Evolutionary conservation across 2,888 invertebrate genomes (phyloP), one percentile per base, ranked within the genome.

Genomic region (Arctia plantaginis): DNA sequence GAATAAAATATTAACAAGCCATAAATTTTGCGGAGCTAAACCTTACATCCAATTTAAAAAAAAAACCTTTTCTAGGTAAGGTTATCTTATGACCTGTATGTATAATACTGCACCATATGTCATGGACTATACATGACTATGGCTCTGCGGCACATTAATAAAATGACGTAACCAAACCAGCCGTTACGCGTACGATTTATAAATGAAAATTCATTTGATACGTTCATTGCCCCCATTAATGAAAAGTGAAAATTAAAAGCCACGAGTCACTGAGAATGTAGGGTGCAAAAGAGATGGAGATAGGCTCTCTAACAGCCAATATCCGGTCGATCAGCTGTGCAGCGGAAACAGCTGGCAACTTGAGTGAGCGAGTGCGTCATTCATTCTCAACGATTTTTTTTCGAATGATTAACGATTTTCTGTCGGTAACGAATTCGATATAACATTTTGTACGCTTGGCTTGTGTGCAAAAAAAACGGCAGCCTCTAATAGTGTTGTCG

Each of bases 301-400:
- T 81, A 81, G 86, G 86, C 86, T 89, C 87, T 88, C 85, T 93
- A 94, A 94, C 93, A 92, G 93, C 93, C 93, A 95, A 95, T 95
- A 95, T 95, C 95, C 95, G 93, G 90, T 90, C 93, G 93, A 95
- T 95, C 95, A 95, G 95, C 94, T 94, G 94, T 93, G 91, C 89
- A 88, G 83, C 93, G 95, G 95, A 94, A 94, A 91, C 95, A 95
- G 95, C 93, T 95, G 95, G 93, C 91, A 84, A 88, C 87, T 90
- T 87, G 87, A 91, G 90, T 88, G 89, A 89, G 89, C 88, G 85
- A 80, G 85, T 86, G 89, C 88, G 89, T 89, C 90, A 92, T 92
- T 90, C 90, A 90, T 90, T 88, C 86, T 87, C 82, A 73, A 82
- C 86, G 86, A 88, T 90, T 93, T 94, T 74, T 74, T 93, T 74